phyloP scores from a whole-genome alignment of 2,888 invertebrate species.

The Callyntrura guangdongensis region DNA sequence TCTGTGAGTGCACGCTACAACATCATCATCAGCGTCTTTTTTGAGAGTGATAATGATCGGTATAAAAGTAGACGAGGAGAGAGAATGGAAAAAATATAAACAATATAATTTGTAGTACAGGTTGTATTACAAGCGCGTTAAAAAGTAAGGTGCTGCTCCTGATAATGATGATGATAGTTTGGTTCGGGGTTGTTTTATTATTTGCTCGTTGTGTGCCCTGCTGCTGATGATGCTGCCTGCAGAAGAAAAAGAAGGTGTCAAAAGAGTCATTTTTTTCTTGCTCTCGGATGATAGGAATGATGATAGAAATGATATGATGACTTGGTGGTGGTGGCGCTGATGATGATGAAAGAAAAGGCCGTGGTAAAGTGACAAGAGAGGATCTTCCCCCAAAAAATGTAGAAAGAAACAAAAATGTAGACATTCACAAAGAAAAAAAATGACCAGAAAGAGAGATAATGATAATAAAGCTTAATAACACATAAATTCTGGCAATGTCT shows the following conservation, averaged over 20 bases:
- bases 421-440: too few relatives aligned
- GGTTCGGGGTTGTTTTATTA: not conserved
- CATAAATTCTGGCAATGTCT: not conserved
- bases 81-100: not conserved
- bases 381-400: constrained; percentile 46
- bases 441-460: constrained; percentile 17
- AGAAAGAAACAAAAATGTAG: constrained; percentile 16
- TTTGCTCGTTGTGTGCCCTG: not conserved
- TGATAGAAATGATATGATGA: not conserved
- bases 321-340: too few relatives aligned
- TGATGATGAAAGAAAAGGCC: constrained; percentile 8
- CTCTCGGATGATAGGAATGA: too few relatives aligned
- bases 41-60: constrained; percentile 40
- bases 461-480: constrained; percentile 22
- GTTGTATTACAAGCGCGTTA: constrained; percentile 19
- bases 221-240: too few relatives aligned
- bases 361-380: not conserved
- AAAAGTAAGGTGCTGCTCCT: not conserved
- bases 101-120: constrained; percentile 49
- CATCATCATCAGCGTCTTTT: not conserved
- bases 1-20: not conserved
- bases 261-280: not conserved
- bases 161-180: too few relatives aligned
- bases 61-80: too few relatives aligned
- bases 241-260: constrained; percentile 50